Evolutionary conservation across 1,140 invertebrate species (phyloP).

Genomic region (Aphaenogaster floridana): DNA sequence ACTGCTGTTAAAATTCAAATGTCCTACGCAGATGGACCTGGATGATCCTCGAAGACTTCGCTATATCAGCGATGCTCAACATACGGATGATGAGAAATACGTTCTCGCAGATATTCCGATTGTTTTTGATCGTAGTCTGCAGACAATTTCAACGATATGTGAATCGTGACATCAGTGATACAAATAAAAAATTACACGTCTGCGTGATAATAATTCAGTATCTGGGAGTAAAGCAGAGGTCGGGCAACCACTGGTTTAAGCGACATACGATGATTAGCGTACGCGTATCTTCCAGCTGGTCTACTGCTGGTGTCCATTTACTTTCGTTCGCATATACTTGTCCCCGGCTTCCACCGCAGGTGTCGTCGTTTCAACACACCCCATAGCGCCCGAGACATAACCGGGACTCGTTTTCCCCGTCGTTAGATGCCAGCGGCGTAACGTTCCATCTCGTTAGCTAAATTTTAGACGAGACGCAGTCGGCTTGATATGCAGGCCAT

Average conservation of each 20-base stretch:
- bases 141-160: not conserved
- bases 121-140: not conserved
- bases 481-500: conserved; percentile 3
- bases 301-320: conserved; percentile 30
- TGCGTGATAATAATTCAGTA: not conserved
- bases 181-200: not conserved
- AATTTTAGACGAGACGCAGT: conserved; percentile 47
- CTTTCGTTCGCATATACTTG: conserved; percentile 19
- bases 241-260: not conserved
- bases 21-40: not conserved
- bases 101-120: not conserved
- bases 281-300: conserved; percentile 52
- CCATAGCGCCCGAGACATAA: conserved; percentile 51
- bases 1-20: conserved; percentile 18
- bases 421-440: conserved; percentile 49
- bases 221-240: not conserved
- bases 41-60: not conserved
- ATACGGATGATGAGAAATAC: not conserved
- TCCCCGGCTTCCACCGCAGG: conserved; percentile 21
- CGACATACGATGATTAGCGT: conserved; percentile 29
- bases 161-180: not conserved
- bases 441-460: conserved; percentile 61
- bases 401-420: conserved; percentile 52
- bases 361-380: conserved; percentile 52
- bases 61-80: not conserved